These are phyloP conservation scores for Aplodontia rufa DNA, from an alignment of 2,113 vertebrate species.

Conservation along the genomic window DNA sequence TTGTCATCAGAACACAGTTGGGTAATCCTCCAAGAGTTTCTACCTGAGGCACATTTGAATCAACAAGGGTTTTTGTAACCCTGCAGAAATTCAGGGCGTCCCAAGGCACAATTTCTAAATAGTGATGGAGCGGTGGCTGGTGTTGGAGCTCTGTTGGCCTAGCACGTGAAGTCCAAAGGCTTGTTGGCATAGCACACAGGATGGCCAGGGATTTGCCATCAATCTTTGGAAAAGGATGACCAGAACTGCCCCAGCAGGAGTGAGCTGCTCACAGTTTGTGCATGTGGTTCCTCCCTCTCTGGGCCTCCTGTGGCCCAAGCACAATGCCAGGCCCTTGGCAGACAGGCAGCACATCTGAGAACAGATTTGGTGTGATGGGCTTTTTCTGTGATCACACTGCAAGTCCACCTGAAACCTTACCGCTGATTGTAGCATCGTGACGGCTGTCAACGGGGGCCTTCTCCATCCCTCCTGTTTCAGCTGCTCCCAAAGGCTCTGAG, in stretches of 20 bases:
- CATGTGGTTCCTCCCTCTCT: rapidly evolving
- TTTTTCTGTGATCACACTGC: no score
- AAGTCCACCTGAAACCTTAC: neutral
- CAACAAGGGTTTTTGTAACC: neutral
- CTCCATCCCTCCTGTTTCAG: neutral
- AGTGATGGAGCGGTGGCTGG: neutral
- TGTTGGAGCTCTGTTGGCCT: neutral
- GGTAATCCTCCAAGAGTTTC: neutral
- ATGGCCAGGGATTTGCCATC: neutral
- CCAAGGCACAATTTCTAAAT: neutral
- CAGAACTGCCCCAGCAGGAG: neutral
- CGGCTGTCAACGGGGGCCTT: neutral
- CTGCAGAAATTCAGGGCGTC: neutral
- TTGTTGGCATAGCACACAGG: neutral
- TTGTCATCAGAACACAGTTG: neutral
- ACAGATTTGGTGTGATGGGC: neutral
- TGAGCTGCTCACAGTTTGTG: neutral
- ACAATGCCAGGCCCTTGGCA: neutral
- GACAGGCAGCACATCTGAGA: no score
- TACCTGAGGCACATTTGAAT: neutral
- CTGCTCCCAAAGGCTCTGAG: neutral
- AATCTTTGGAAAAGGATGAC: neutral
- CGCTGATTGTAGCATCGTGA: neutral
- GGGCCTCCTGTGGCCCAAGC: rapidly evolving
- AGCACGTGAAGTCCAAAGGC: neutral